Conservation (phyloP, 2,888 invertebrate genomes). For the Pachydiplax longipennis region DNA sequence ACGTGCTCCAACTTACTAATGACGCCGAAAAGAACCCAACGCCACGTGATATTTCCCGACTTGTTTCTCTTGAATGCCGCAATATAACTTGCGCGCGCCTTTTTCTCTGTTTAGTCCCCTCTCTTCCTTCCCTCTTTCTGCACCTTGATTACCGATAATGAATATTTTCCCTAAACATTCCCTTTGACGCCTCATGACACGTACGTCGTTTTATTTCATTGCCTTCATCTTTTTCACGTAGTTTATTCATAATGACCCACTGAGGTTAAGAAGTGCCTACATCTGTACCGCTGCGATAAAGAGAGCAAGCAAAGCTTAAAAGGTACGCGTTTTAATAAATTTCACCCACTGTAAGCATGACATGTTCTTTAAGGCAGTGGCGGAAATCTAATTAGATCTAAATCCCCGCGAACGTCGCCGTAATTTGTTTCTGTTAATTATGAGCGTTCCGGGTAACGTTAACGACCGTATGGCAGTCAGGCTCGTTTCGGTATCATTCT, state of each 20-base stretch:
- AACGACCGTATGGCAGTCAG: too few species aligned
- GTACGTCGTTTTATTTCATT: not conserved
- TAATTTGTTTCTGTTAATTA: too few species aligned
- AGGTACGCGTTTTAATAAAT: not conserved
- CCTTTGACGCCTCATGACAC: not conserved
- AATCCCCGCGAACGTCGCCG: not conserved
- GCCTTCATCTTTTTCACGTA: not conserved
- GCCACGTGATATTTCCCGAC: not conserved
- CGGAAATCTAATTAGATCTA: not conserved
- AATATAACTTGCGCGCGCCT: not conserved
- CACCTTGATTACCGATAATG: not conserved
- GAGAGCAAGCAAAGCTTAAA: not conserved
- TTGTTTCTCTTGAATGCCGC: not conserved
- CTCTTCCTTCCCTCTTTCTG: not conserved
- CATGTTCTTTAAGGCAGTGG: not conserved
- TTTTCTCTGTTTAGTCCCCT: not conserved
- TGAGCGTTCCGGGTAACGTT: too few species aligned
- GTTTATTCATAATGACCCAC: not conserved
- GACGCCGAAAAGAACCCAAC: conserved; percentile 11
- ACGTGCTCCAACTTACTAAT: not conserved
- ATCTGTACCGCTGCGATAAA: not conserved
- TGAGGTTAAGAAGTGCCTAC: not conserved
- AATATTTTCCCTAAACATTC: not conserved
- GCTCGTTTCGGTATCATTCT: too few species aligned
- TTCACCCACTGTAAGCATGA: not conserved